Percentiles rank a stretch among this genome's conserved stretches.
Conservation (phyloP, 2,113 vertebrate species). For the Clarias batrachus region DNA sequence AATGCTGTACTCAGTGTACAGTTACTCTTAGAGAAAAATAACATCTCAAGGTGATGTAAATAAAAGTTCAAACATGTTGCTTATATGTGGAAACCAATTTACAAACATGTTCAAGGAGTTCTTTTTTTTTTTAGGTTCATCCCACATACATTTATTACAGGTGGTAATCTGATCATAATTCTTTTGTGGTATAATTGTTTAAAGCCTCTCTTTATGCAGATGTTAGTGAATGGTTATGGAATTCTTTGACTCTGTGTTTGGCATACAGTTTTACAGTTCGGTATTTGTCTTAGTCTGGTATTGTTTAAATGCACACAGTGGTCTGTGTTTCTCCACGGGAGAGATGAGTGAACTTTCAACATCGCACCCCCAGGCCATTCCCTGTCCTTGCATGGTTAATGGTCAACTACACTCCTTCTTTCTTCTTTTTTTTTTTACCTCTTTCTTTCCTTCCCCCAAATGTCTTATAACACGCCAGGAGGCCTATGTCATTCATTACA, state of each 20-base stretch:
- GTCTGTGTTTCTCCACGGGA: slow-evolving; percentile 68
- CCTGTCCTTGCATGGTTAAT: slow-evolving; percentile 76
- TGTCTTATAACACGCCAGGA: slow-evolving; percentile 59
- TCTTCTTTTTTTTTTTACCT: slow-evolving; percentile 59
- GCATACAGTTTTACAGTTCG: neutral
- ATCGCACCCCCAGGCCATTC: slow-evolving; percentile 62
- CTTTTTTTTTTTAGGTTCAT: neutral
- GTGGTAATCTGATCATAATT: neutral
- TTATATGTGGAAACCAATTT: neutral
- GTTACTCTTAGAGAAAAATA: neutral
- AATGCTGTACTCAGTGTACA: neutral
- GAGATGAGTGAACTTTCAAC: slow-evolving; percentile 74
- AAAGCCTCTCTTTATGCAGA: neutral
- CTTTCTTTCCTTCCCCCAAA: slow-evolving; percentile 31
- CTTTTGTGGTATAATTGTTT: neutral
- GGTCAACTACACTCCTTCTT: slow-evolving; percentile 69
- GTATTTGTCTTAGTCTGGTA: slow-evolving; percentile 18
- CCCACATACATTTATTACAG: neutral
- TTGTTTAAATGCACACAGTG: slow-evolving; percentile 68
- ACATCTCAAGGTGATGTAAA: neutral
- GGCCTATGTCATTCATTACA: slow-evolving; percentile 44
- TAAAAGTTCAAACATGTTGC: neutral
- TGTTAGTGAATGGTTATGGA: neutral
- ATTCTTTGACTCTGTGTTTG: slow-evolving; percentile 11
- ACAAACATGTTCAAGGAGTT: neutral